Evolutionary conservation across 2,888 invertebrate species (phyloP), one percentile per base, ranked within the genome.

Genomic region (Nemotelus nigrinus): DNA sequence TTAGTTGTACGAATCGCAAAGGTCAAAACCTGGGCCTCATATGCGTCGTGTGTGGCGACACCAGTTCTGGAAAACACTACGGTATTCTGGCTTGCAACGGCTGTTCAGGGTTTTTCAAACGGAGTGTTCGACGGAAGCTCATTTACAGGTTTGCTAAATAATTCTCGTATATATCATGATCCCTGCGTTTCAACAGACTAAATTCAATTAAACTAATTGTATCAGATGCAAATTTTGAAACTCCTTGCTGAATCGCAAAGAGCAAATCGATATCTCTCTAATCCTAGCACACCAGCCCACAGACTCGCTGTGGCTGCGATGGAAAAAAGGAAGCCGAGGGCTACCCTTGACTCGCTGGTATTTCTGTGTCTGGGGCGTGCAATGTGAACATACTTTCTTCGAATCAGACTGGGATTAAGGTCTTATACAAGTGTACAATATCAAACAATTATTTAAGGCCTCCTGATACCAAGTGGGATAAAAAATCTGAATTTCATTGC

Each of bases 41-140:
- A 78, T 99, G 98, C 87, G 96, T 98, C 76, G 98, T 99, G 0
- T 98, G 98, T 84, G 98, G 98, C 0, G 98, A 98, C 87, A 97
- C 97, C 4, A 96, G 96, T 82, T 97, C 96, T 2, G 98, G 98
- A 2, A 98, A 98, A 84, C 98, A 98, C 87, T 98, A 98, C 87
- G 98, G 99, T 0, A 98, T 99, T 84, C 90, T 99, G 80, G 99
- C 99, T 0, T 99, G 99, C 88, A 99, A 99, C 85, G 99, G 99
- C 0, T 99, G 99, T 89, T 97, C 97, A 78, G 99, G 99, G 0
- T 99, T 99, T 89, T 99, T 99, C 90, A 99, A 99, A 86, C 89
- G 99, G 81, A 97, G 96, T 81, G 98, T 99, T 55, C 90, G 98
- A 76, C 90, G 98, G 84, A 98, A 98, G 89, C 92, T 99, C 80